These are phyloP conservation scores for Blastobasis adustella DNA, from an alignment of 2,888 invertebrate species.

Conservation along the genomic window DNA sequence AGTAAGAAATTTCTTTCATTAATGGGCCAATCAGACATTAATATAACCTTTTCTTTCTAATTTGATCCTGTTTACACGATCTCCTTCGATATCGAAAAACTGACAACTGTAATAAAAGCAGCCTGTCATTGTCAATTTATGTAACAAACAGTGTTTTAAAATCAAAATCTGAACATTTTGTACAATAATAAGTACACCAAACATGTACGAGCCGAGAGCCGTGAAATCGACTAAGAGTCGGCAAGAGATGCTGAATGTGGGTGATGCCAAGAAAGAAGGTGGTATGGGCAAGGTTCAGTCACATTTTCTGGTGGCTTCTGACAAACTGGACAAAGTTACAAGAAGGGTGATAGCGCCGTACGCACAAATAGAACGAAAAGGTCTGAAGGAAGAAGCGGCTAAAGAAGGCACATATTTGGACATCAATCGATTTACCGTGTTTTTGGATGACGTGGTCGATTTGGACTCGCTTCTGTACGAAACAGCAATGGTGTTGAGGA, in stretches of 20 bases:
- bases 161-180: not conserved
- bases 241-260: slow-evolving; percentile 3
- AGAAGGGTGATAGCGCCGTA: slow-evolving; percentile 76
- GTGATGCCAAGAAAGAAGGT: slow-evolving; percentile 1
- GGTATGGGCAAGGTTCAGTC: slow-evolving; percentile 42
- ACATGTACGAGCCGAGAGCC: slow-evolving; percentile 36
- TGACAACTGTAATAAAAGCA: too few relatives aligned
- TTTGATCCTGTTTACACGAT: too few relatives aligned
- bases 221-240: slow-evolving; percentile 41
- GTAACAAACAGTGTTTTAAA: not conserved
- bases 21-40: too few relatives aligned
- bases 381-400: slow-evolving; percentile 44
- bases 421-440: slow-evolving; percentile 60
- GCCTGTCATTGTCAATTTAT: too few relatives aligned
- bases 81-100: too few relatives aligned
- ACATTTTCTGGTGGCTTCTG: slow-evolving; percentile 57
- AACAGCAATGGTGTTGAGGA: slow-evolving; percentile 72
- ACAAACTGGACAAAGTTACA: slow-evolving; percentile 68
- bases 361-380: slow-evolving; percentile 62
- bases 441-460: slow-evolving; percentile 73
- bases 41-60: too few relatives aligned
- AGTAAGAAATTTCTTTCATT: too few relatives aligned
- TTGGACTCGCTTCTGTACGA: slow-evolving; percentile 71
- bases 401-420: slow-evolving; percentile 51
- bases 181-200: slow-evolving; percentile 2